Conservation (phyloP, 2,888 invertebrate genomes). For the Hyposoter dolosus region DNA sequence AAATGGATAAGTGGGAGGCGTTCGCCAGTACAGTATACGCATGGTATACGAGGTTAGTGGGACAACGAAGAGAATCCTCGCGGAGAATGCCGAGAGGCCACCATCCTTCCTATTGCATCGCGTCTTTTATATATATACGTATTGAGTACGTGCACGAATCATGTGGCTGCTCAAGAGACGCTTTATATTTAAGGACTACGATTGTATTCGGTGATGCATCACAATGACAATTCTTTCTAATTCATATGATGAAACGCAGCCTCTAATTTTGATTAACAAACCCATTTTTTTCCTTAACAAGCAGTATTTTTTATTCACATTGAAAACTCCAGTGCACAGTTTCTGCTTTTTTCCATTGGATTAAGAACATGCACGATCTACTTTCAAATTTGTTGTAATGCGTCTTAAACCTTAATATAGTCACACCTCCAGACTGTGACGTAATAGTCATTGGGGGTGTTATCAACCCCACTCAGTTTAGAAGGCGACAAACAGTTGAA, state of each 20-base stretch:
- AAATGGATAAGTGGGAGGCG: conserved; percentile 41
- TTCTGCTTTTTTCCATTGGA: not conserved
- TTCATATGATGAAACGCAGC: not conserved
- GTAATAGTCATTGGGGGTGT: too few relatives aligned
- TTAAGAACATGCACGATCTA: too few relatives aligned
- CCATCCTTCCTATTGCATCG: conserved; percentile 40
- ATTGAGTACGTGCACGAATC: conserved; percentile 7
- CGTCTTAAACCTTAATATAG: too few relatives aligned
- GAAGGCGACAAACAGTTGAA: too few relatives aligned
- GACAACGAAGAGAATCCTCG: conserved; percentile 63
- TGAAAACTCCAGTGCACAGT: not conserved
- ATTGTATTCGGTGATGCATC: not conserved
- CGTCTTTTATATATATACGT: conserved; percentile 11
- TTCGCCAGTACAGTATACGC: conserved; percentile 52
- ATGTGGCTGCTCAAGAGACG: conserved; percentile 18
- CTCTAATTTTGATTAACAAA: not conserved
- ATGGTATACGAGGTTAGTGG: conserved; percentile 68
- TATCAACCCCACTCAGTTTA: too few relatives aligned
- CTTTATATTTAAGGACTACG: conserved; percentile 4
- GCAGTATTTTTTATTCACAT: too few relatives aligned
- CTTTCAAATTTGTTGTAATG: not conserved
- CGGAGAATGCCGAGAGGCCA: conserved; percentile 44
- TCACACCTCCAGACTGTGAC: too few relatives aligned
- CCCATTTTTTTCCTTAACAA: not conserved
- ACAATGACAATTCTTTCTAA: not conserved